Conservation (phyloP, 2,888 invertebrate species). For the Sphinx pinastri region DNA sequence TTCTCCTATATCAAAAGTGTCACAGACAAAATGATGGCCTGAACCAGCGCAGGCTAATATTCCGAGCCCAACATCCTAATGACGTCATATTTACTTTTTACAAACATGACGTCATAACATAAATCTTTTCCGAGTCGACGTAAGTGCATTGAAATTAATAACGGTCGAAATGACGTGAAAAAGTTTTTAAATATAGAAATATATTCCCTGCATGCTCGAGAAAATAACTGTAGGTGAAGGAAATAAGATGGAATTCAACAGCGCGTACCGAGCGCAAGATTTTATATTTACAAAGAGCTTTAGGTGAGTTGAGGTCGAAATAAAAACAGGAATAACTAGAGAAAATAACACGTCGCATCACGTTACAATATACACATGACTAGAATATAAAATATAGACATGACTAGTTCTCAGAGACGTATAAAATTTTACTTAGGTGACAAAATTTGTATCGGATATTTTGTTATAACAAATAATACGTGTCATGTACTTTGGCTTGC, state of each 20-base stretch:
- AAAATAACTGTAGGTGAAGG: not conserved
- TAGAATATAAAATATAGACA: too few relatives aligned
- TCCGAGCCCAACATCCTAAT: not conserved
- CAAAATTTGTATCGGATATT: not conserved
- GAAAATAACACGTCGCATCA: not conserved
- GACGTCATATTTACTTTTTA: not conserved
- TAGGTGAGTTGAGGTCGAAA: conserved; percentile 2
- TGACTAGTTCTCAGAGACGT: not conserved
- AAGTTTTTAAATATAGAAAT: not conserved
- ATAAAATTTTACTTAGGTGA: not conserved
- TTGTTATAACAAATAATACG: not conserved
- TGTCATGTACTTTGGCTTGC: too few relatives aligned
- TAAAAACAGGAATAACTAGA: conserved; percentile 12
- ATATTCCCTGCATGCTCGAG: not conserved
- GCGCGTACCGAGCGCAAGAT: not conserved
- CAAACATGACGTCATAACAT: conserved; percentile 4
- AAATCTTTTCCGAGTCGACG: not conserved
- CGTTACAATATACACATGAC: not conserved
- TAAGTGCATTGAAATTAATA: not conserved
- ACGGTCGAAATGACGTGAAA: not conserved
- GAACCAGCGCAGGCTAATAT: not conserved
- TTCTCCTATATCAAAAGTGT: too few relatives aligned
- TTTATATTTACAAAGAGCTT: not conserved
- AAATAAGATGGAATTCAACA: conserved; percentile 7
- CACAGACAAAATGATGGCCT: not conserved